Percentiles rank a stretch among this genome's conserved stretches.
Evolutionary conservation across 2,888 invertebrate species (phyloP).

Genomic region (Machimus rusticus): DNA sequence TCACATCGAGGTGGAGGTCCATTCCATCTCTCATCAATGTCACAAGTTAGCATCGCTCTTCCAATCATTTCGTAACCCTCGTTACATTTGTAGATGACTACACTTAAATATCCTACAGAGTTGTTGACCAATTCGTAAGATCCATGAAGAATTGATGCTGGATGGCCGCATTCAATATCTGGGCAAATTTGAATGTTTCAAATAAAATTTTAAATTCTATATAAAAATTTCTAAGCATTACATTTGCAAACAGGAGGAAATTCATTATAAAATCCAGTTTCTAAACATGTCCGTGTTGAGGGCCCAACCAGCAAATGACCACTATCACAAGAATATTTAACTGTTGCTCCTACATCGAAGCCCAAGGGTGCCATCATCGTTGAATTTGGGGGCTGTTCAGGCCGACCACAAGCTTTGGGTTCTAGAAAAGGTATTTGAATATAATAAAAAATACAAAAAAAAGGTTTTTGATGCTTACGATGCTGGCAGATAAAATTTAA

Average conservation of each 20-base stretch:
- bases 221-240: slow-evolving; percentile 61
- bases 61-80: slow-evolving; percentile 87
- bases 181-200: neutral
- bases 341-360: slow-evolving; percentile 83
- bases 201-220: neutral
- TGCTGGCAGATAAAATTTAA: slow-evolving; percentile 94
- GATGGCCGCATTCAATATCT: slow-evolving; percentile 91
- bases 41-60: slow-evolving; percentile 83
- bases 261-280: slow-evolving; percentile 92
- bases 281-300: slow-evolving; percentile 80
- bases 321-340: slow-evolving; percentile 85
- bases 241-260: slow-evolving; percentile 93
- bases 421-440: slow-evolving; percentile 64
- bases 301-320: slow-evolving; percentile 90
- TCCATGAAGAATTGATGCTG: slow-evolving; percentile 85
- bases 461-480: slow-evolving; percentile 70
- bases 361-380: slow-evolving; percentile 78
- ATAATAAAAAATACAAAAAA: neutral
- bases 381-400: slow-evolving; percentile 92
- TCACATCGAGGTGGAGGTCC: slow-evolving; percentile 91
- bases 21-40: slow-evolving; percentile 92
- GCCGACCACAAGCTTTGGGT: slow-evolving; percentile 88
- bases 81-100: slow-evolving; percentile 83
- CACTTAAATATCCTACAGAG: slow-evolving; percentile 86
- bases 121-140: slow-evolving; percentile 81